Conservation (phyloP, 2,888 invertebrate species). For the Branchipolynoe longqiensis region DNA sequence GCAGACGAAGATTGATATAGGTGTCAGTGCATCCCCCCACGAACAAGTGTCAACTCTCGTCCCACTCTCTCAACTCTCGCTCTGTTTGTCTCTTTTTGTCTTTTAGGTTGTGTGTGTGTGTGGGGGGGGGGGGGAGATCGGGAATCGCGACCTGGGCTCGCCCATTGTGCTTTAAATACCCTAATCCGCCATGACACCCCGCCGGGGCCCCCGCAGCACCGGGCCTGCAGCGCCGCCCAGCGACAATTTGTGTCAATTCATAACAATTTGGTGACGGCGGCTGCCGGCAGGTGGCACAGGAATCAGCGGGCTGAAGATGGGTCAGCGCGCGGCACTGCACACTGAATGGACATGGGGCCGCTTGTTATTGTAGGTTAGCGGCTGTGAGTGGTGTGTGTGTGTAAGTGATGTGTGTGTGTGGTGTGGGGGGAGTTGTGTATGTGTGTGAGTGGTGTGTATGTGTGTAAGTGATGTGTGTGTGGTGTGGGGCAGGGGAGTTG, state of each 20-base stretch:
- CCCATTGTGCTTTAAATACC: constrained; percentile 36
- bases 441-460: no score
- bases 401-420: no score
- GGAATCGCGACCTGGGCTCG: background rate
- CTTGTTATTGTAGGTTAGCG: no score
- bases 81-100: background rate
- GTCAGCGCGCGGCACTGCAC: background rate
- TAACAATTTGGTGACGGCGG: constrained; percentile 29
- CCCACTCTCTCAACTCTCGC: no score
- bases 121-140: constrained; percentile 19
- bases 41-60: constrained; percentile 34
- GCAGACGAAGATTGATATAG: constrained; percentile 29
- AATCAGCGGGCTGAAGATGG: constrained; percentile 17
- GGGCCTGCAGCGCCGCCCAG: background rate
- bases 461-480: no score
- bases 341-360: background rate
- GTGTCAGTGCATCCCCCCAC: background rate
- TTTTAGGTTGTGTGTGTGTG: no score
- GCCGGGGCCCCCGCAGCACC: background rate
- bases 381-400: no score
- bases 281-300: constrained; percentile 27
- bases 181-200: constrained; percentile 11
- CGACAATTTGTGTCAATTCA: constrained; percentile 46
- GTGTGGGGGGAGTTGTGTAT: no score
- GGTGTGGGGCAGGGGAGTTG: no score